Percentiles rank a stretch among this genome's conserved stretches.
Evolutionary conservation across 2,888 invertebrate genomes (phyloP).

Genomic region (Oxyscelio sp.): DNA sequence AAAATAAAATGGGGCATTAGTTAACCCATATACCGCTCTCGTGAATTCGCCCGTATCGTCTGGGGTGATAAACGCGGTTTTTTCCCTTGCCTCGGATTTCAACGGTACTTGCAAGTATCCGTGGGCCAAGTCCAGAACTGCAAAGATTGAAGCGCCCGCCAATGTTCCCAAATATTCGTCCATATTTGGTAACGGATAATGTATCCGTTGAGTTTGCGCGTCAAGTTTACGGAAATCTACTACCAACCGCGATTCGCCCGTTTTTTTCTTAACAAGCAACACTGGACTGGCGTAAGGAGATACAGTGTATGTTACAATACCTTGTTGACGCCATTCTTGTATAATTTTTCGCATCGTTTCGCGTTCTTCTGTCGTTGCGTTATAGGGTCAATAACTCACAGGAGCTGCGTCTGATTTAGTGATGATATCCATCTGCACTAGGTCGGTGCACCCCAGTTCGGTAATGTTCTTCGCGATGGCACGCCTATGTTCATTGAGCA

Average conservation of each 20-base stretch:
- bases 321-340: conserved; percentile 45
- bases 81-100: conserved; percentile 41
- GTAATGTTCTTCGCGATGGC: neutral
- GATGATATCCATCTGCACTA: neutral
- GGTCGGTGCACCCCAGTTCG: neutral
- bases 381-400: conserved; percentile 4
- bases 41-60: neutral
- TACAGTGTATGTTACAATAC: conserved; percentile 30
- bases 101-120: conserved; percentile 67
- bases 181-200: neutral
- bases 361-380: conserved; percentile 46
- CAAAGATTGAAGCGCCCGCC: neutral
- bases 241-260: conserved; percentile 58
- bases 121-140: neutral
- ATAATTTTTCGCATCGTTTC: conserved; percentile 44
- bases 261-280: conserved; percentile 54
- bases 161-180: conserved; percentile 3
- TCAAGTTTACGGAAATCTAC: conserved; percentile 64
- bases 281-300: conserved; percentile 66
- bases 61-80: conserved; percentile 28
- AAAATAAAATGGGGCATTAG: neutral
- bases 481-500: neutral
- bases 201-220: conserved; percentile 47
- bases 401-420: neutral
- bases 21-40: conserved; percentile 9